phyloP scores from a whole-genome alignment of 2,797 vertebrate genomes.

The Rhynchotus rufescens region DNA sequence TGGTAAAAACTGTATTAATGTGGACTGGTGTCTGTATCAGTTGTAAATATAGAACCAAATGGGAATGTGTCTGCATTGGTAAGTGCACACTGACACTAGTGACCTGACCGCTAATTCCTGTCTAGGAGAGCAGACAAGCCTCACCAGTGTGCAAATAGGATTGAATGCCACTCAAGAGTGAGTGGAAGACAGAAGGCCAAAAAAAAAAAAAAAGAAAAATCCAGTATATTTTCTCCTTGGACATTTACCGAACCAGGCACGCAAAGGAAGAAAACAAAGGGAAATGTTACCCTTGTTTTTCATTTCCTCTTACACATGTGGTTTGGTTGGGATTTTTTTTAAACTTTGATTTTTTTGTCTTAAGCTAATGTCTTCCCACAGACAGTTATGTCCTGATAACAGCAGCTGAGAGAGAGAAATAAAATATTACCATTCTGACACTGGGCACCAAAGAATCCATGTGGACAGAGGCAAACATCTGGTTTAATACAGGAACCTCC shows the following conservation, averaged over 20 bases:
- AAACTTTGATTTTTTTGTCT: not conserved
- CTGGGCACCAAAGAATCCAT: slow-evolving; percentile 90
- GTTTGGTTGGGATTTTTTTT: not conserved
- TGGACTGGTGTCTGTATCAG: not conserved
- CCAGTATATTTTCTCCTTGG: not conserved
- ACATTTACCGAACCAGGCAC: not conserved
- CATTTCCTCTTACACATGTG: not conserved
- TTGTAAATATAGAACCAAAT: not conserved
- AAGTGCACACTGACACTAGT: not conserved
- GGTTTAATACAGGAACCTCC: slow-evolving; percentile 90
- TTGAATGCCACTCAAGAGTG: not conserved
- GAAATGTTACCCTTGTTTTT: not conserved
- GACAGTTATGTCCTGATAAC: not conserved
- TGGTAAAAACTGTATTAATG: not conserved
- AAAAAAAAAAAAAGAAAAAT: not conserved
- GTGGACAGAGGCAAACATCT: slow-evolving; percentile 87
- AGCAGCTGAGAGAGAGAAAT: not conserved
- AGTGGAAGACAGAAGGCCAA: not conserved
- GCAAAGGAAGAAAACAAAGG: not conserved
- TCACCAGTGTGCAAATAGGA: not conserved
- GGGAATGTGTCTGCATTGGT: not conserved
- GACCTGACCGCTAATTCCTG: not conserved
- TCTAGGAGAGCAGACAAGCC: too few relatives aligned
- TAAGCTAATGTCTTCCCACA: not conserved
- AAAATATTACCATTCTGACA: slow-evolving; percentile 90